Evolutionary conservation across 2,797 vertebrate genomes (phyloP).

Genomic region (Myoxocephalus aenaeus): DNA sequence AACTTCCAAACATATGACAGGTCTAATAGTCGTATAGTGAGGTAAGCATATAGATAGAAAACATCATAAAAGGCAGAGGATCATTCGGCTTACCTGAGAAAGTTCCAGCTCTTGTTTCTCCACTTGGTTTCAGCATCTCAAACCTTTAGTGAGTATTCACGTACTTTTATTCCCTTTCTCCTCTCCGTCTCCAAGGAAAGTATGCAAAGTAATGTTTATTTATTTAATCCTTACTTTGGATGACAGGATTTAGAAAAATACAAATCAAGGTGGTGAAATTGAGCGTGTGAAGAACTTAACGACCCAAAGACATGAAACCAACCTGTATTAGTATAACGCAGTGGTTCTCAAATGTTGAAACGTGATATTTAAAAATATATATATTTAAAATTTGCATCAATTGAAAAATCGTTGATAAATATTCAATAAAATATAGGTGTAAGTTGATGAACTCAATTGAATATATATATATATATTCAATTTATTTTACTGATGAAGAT

Average conservation of each 20-base stretch:
- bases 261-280: constrained; percentile 45
- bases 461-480: too few species aligned
- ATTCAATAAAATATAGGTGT: too few species aligned
- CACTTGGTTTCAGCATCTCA: neutral
- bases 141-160: neutral
- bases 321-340: too few species aligned
- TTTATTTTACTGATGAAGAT: neutral
- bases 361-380: too few species aligned
- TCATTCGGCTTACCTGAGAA: constrained; percentile 12
- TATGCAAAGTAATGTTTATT: constrained; percentile 40
- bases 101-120: neutral
- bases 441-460: too few species aligned
- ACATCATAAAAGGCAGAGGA: neutral
- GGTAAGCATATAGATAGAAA: neutral
- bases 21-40: neutral
- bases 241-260: constrained; percentile 16
- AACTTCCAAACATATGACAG: neutral
- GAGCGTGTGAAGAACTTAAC: constrained; percentile 2
- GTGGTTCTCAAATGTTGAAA: too few species aligned
- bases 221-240: neutral
- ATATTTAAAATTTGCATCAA: too few species aligned
- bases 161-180: constrained; percentile 1
- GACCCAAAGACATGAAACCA: neutral
- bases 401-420: too few species aligned
- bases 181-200: neutral